Evolutionary conservation across 2,113 vertebrate species (phyloP), one percentile per base, ranked within the genome.

Genomic region (Castor canadensis): DNA sequence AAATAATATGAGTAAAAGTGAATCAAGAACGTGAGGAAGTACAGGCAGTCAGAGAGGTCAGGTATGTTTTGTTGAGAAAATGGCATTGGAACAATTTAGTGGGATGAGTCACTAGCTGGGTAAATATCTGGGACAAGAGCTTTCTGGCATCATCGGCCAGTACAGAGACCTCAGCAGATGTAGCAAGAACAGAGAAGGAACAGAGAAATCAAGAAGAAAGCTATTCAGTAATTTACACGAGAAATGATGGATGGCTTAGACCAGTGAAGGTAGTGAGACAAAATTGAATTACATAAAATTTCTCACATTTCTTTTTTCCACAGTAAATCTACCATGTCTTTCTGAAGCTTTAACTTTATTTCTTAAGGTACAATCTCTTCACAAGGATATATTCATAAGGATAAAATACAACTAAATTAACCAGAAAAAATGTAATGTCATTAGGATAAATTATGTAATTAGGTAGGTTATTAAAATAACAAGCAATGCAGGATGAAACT

Each of bases 391-490:
- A 89, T 86, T 89, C 24, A 28, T 54, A 85, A 92, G 43, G 19
- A 69, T 81, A 89, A 86, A n/a, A 81, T 85, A 28, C 11, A 69
- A 45, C 43, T 94, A 81, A 60, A 80, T 72, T 83, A 91, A 12
- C 52, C 58, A 62, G 8, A 3, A 19, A 26, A 49, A 88, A 75
- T 60, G 45, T 16, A 60, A 43, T 89, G 84, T 89, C 43, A 19
- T n/a, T 83, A 92, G 19, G 30, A 86, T 80, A 79, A 94, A 80
- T 89, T 67, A 43, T 67, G 84, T 80, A 66, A 79, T 66, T 92
- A 92, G 40, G 47, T 89, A 40, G 30, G n/a, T 89, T 92, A 80
- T 85, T 92, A 89, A 92, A 84, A 67, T 80, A 89, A 67, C 17
- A 85, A 58, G 45, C 5, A 16, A 16, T 45, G 35, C 15, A 52